A percentile compares a stretch with the other conserved stretches of the same genome.
Conservation (phyloP, 35 echinoderm and acorn worm species). For the Ophiothrix spiculata region DNA sequence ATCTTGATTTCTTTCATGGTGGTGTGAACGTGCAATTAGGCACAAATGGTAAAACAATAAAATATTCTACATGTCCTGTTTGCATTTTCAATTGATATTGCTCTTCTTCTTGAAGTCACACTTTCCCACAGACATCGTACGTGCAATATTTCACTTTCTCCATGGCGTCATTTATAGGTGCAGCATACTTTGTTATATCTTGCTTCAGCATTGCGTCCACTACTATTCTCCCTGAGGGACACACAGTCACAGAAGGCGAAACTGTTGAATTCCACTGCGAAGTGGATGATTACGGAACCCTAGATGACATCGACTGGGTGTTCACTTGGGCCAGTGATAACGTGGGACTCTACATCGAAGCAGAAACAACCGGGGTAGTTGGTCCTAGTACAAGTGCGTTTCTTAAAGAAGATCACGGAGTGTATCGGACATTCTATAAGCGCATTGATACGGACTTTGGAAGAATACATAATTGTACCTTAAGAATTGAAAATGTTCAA, state of each 20-base stretch:
- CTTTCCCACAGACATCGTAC: no score
- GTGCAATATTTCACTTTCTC: no score
- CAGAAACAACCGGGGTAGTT: not conserved
- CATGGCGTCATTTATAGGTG: no score
- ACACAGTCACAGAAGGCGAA: not conserved
- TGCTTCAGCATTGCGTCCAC: no score
- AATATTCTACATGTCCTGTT: no score
- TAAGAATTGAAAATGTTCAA: conserved; percentile 53
- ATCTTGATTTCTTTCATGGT: no score
- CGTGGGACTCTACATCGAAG: conserved; percentile 1
- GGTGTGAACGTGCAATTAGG: no score
- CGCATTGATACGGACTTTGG: not conserved
- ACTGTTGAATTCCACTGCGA: not conserved
- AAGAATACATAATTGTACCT: conserved; percentile 5
- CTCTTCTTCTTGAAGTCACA: no score
- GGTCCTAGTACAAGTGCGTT: not conserved
- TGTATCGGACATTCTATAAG: not conserved
- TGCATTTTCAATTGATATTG: no score
- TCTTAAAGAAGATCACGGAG: not conserved
- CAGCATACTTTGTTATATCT: no score
- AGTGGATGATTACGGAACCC: not conserved
- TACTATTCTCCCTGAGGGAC: not conserved
- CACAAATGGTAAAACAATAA: no score
- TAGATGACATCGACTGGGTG: not conserved
- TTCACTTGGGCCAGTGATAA: not conserved